Evolutionary conservation across 2,888 invertebrate species (phyloP).

Genomic region (Leptodirus hochenwartii): DNA sequence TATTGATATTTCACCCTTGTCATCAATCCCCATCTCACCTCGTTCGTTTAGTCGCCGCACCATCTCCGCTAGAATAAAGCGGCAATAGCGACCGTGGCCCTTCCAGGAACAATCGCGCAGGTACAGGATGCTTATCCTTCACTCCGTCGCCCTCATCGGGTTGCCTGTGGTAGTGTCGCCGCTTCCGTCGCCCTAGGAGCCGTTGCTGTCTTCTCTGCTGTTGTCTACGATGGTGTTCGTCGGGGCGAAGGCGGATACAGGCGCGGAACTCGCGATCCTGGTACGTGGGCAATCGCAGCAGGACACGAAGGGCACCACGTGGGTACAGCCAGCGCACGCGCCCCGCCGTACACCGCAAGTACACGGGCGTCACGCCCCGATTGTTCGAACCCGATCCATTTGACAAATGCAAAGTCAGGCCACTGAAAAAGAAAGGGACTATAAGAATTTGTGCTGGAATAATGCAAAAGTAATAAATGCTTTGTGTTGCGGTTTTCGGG

Average conservation of each 20-base stretch:
- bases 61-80: conserved; percentile 37
- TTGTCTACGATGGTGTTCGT: too few relatives aligned
- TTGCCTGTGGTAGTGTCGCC: too few relatives aligned
- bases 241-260: conserved; percentile 39
- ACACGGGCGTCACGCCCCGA: conserved; percentile 56
- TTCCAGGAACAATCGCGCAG: conserved; percentile 45
- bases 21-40: conserved; percentile 1
- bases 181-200: conserved; percentile 2
- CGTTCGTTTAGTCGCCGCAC: conserved; percentile 24
- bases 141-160: too few relatives aligned
- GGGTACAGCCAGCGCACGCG: conserved; percentile 59
- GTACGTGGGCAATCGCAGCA: conserved; percentile 36
- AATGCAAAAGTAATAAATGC: too few relatives aligned
- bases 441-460: too few relatives aligned
- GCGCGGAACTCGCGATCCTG: conserved; percentile 48
- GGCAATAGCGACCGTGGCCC: conserved; percentile 39
- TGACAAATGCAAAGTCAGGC: conserved; percentile 26
- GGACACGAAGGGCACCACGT: conserved; percentile 49
- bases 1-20: too few relatives aligned
- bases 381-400: too few relatives aligned
- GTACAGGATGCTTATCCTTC: conserved; percentile 5
- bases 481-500: too few relatives aligned
- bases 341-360: conserved; percentile 56
- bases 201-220: conserved; percentile 9
- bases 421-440: conserved; percentile 32